A percentile compares a stretch with the other conserved stretches of the same genome.
These are phyloP conservation scores for Synergus itoensis DNA, from an alignment of 2,888 invertebrate genomes.

Conservation along the genomic window DNA sequence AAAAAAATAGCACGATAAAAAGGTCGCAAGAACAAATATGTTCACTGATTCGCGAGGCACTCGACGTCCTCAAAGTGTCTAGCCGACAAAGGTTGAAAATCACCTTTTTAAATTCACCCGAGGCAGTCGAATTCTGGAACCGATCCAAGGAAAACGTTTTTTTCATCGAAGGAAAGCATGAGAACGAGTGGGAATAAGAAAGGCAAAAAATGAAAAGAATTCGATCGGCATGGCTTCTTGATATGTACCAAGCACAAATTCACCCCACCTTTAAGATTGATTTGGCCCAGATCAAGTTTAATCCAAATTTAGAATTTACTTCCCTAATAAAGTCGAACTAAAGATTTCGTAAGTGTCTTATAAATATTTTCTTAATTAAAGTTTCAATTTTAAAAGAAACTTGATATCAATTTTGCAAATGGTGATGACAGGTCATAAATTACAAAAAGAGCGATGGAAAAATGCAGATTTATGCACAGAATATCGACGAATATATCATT, in stretches of 20 bases:
- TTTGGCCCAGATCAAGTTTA: constrained; percentile 51
- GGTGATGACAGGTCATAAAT: not conserved
- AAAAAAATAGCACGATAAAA: constrained; percentile 7
- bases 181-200: constrained; percentile 10
- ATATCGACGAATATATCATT: not conserved
- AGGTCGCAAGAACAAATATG: constrained; percentile 44
- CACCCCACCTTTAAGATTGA: constrained; percentile 53
- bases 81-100: constrained; percentile 38
- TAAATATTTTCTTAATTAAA: not conserved
- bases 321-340: not conserved
- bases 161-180: constrained; percentile 48
- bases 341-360: not conserved
- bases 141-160: constrained; percentile 53
- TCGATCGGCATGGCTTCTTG: constrained; percentile 50
- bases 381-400: not conserved
- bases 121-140: constrained; percentile 52
- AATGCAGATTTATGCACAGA: not conserved
- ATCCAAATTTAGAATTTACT: constrained; percentile 44
- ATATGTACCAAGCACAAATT: constrained; percentile 41
- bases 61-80: constrained; percentile 50
- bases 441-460: not conserved
- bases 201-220: constrained; percentile 45
- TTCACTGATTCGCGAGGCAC: constrained; percentile 53
- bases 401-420: not conserved
- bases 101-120: constrained; percentile 53